Evolutionary conservation across 2,888 invertebrate species (phyloP), one percentile per base, ranked within the genome.

Genomic region (Calameuta pallipes): DNA sequence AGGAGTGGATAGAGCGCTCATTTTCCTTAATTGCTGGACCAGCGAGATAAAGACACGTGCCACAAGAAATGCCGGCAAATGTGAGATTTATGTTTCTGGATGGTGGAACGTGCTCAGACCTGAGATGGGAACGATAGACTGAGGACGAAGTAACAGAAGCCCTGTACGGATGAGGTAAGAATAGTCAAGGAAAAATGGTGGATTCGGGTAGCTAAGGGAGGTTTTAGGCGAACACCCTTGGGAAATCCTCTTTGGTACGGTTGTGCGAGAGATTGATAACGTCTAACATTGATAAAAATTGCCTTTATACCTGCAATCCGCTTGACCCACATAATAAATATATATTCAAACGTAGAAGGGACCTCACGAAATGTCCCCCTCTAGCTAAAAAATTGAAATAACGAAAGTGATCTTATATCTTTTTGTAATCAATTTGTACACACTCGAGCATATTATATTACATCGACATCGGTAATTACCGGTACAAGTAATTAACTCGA

Each of bases 231-330:
- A 78, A 81, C 78, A 77, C 80, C 79, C 78, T 36, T 73, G 79
- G 81, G 80, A 83, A 80, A 80, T 83, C 81, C 75, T 68, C 73
- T 35, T 68, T 73, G 79, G 79, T 80, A 80, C 68, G 74, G 76
- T 79, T 74, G 74, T 70, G 33, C 76, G 73, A 75, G 76, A 81
- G 81, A 80, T 81, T 81, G 80, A 83, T 82, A 81, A 82, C 78
- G 79, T 33, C 73, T 69, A 78, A 69, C 81, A 79, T 80, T 82
- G 76, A 81, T 80, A 76, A 82, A 78, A 81, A 81, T 80, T 76
- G 78, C 74, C 69, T 37, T 74, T 76, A 56, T 35, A 73, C 15
- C 30, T 15, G 74, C 56, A 56, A 56, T 56, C 56, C 23, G 23
- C 56, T 56, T 56, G 56, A 56, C 56, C 56, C 56, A 23, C 23